A percentile compares a stretch with the other conserved stretches of the same genome.
These are phyloP conservation scores for Caenorhabditis zanzibari DNA, from an alignment of 2,888 invertebrate species.

Conservation along the genomic window DNA sequence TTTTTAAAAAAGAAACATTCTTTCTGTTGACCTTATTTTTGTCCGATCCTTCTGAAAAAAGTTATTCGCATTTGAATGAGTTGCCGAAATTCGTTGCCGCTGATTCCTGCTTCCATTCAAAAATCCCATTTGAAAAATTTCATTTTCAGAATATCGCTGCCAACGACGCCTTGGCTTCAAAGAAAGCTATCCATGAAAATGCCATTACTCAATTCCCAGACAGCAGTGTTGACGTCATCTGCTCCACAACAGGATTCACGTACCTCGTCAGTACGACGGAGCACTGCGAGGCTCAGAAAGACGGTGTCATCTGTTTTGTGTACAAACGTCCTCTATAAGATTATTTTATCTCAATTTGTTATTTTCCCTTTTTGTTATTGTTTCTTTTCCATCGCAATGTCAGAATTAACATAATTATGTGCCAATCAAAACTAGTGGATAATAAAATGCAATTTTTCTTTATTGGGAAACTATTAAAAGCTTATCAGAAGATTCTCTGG, in stretches of 20 bases:
- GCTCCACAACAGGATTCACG: conserved; percentile 75
- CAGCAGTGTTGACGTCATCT: conserved; percentile 72
- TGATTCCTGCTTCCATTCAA: too few relatives aligned
- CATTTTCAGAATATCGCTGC: conserved; percentile 70
- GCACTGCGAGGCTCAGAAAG: conserved; percentile 76
- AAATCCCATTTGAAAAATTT: too few relatives aligned
- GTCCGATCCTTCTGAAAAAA: too few relatives aligned
- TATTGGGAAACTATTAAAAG: conserved; percentile 15
- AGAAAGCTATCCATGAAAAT: conserved; percentile 72
- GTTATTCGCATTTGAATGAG: too few relatives aligned
- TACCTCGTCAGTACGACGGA: conserved; percentile 75
- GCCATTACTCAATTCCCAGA: conserved; percentile 68
- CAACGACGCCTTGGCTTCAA: conserved; percentile 72
- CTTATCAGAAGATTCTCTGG: conserved; percentile 31
- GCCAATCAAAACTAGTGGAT: conserved; percentile 38
- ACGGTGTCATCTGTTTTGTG: conserved; percentile 74
- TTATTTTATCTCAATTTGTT: conserved; percentile 13
- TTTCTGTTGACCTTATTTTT: too few relatives aligned
- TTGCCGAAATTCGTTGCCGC: too few relatives aligned
- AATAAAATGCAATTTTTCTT: conserved; percentile 36
- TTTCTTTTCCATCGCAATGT: background rate
- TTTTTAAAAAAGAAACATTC: too few relatives aligned
- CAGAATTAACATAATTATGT: conserved; percentile 1
- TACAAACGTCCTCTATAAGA: conserved; percentile 71
- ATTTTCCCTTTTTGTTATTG: background rate